phyloP scores from a whole-genome alignment of 64 coral and sea anemone species.

The Porites lutea region DNA sequence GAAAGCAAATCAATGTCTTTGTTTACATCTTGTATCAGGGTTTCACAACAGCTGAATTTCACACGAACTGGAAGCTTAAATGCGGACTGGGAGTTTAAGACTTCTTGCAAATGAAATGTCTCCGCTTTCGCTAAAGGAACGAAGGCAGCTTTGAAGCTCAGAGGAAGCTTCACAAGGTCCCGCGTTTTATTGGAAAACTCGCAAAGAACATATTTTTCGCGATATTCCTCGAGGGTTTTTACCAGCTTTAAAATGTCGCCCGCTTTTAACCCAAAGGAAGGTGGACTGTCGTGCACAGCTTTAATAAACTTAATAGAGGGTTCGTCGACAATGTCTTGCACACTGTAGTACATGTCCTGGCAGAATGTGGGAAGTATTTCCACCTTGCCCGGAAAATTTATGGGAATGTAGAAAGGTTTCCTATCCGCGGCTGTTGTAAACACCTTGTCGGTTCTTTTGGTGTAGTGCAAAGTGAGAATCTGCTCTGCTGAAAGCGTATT shows the following conservation, averaged over 20 bases:
- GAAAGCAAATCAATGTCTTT: not conserved
- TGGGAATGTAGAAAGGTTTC: not conserved
- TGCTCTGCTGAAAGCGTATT: constrained; percentile 28
- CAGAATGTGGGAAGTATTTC: constrained; percentile 26
- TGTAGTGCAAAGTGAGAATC: constrained; percentile 9
- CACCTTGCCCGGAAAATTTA: constrained; percentile 13
- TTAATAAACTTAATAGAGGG: constrained; percentile 2
- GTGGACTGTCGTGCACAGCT: constrained; percentile 21
- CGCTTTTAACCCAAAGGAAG: not conserved
- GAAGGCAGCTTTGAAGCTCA: constrained; percentile 31
- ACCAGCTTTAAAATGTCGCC: constrained; percentile 9
- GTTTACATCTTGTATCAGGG: constrained; percentile 8
- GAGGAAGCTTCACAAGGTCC: constrained; percentile 14
- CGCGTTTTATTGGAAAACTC: constrained; percentile 20
- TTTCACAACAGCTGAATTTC: constrained; percentile 19
- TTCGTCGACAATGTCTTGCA: constrained; percentile 4
- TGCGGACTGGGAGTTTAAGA: not conserved
- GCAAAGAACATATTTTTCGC: constrained; percentile 2
- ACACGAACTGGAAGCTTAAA: constrained; percentile 18
- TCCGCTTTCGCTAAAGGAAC: not conserved
- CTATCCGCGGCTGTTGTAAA: not conserved
- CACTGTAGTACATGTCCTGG: constrained; percentile 29
- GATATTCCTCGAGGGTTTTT: constrained; percentile 20
- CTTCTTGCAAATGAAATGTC: not conserved
- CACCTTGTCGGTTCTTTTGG: constrained; percentile 16